These are phyloP conservation scores for Miltochrista miniata DNA, from an alignment of 2,888 invertebrate species.

Conservation along the genomic window DNA sequence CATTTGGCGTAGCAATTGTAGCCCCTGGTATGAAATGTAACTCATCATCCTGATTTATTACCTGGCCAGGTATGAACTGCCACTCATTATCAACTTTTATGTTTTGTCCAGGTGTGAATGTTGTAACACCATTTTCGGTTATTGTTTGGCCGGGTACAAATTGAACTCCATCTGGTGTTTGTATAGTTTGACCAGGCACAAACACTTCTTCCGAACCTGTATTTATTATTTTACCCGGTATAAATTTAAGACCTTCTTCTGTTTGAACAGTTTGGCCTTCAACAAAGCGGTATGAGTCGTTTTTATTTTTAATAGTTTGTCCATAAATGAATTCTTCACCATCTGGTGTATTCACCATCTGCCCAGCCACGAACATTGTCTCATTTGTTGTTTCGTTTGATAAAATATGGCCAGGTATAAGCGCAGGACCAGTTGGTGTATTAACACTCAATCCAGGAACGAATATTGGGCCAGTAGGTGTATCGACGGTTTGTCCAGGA, in stretches of 20 bases:
- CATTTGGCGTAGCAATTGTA: slow-evolving; percentile 85
- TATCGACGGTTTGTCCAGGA: slow-evolving; percentile 89
- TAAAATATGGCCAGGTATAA: slow-evolving; percentile 89
- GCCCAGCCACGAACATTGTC: slow-evolving; percentile 88
- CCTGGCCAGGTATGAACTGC: slow-evolving; percentile 87
- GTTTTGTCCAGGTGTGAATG: slow-evolving; percentile 86
- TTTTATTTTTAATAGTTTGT: slow-evolving; percentile 84
- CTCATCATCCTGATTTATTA: slow-evolving; percentile 80
- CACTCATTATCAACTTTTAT: slow-evolving; percentile 79
- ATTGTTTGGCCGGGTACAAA: slow-evolving; percentile 87
- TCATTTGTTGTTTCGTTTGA: slow-evolving; percentile 81
- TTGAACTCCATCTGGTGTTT: slow-evolving; percentile 83
- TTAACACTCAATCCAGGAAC: slow-evolving; percentile 89
- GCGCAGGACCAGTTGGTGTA: slow-evolving; percentile 86
- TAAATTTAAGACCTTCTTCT: slow-evolving; percentile 85
- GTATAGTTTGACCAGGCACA: slow-evolving; percentile 85
- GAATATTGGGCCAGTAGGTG: slow-evolving; percentile 86
- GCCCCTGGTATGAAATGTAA: slow-evolving; percentile 86
- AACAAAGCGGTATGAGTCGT: slow-evolving; percentile 81
- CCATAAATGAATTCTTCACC: slow-evolving; percentile 86
- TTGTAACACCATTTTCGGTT: slow-evolving; percentile 71
- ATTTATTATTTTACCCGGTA: slow-evolving; percentile 83
- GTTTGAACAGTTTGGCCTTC: slow-evolving; percentile 86
- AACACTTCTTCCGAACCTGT: slow-evolving; percentile 78
- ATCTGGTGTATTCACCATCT: slow-evolving; percentile 84